Evolutionary conservation across 2,888 invertebrate genomes (phyloP), one percentile per base, ranked within the genome.

Genomic region (Clanis bilineata): DNA sequence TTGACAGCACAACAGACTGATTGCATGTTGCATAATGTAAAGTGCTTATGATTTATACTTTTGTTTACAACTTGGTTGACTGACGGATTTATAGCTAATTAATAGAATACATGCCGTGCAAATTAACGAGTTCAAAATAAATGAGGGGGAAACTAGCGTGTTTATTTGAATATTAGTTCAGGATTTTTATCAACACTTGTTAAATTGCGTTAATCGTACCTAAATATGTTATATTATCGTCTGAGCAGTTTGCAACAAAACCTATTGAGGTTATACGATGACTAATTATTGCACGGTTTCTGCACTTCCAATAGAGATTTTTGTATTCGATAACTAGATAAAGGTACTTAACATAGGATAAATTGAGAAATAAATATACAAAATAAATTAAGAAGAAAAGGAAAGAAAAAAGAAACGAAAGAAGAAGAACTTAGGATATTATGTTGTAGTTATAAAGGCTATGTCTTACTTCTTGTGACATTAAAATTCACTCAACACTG

Each of bases 41-140:
- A n/a, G 45, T 45, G 32, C 32, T 51, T 51, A 32, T 51, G 51
- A 51, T 51, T 51, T 51, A 51, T 51, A 7, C 9, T 32, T 51
- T 51, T 51, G 51, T 51, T 51, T 51, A 51, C 51, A 32, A 28
- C 18, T 28, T 15, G 28, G 18, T 18, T 51, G 51, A 51, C 51
- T 51, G 51, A 51, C 32, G 10, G 51, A 51, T 51, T 51, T 51
- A 51, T 51, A 28, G 51, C 32, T 32, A 51, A 51, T 32, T 51
- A 51, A 51, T 51, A 51, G 51, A 51, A 51, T 51, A 18, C 51
- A 2, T 18, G 18, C 18, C 23, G 39, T 41, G 41, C 15, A 15
- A 43, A 51, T 62, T 56, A 55, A 25, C 59, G 7, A 56, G 51
- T 36, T 51, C 47, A 28, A 58, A 58, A 63, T 51, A 18, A 32